Base-by-base conservation (phyloP, 1,140 invertebrate species). In the Drosophila parabipectinata region DNA sequence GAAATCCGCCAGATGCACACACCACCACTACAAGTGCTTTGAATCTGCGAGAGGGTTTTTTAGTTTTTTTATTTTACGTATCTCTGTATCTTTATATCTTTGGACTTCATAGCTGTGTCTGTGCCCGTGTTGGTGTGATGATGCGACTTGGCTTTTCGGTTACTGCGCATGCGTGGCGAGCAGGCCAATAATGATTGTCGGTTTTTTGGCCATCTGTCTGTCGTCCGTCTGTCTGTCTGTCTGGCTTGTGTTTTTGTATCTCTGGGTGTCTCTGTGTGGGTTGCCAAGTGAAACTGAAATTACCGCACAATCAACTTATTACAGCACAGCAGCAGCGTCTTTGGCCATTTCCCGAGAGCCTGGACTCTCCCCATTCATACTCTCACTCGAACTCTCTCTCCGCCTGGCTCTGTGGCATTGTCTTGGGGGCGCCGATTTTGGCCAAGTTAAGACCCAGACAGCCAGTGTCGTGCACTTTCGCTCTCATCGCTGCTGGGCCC, bases 251-350 rank as follows among this genome's bases (percentile, higher is more conserved):
- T 28, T 28, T 28, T 28, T 28, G 62, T 45, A 52, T n/a, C 21
- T 44, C 32, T 48, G 32, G 61, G 55, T 57, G 14, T 55, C 32
- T 67, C 39, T 68, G 79, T 80, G 73, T 82, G 72, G 77, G 80
- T 72, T 63, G 68, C 79, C 85, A 89, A 89, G 85, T 90, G 84
- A 89, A 89, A 89, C 84, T 60, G 69, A 89, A 89, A 91, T 91
- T 91, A 91, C 90, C 79, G 90, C 90, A 91, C 90, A 91, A 90
- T 91, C 85, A 87, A 88, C 85, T 77, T 91, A 91, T 91, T 91
- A 91, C 90, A 64, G 85, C 79, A 89, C 85, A 24, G 75, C 62
- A 71, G 47, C 18, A 4, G 18, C 44, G 44, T 47, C 44, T 47
- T 37, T 21, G 44, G 44, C 44, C 44, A 87, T 88, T 90, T 90